phyloP scores from a whole-genome alignment of 2,888 invertebrate species.

The Epinotia ramella region DNA sequence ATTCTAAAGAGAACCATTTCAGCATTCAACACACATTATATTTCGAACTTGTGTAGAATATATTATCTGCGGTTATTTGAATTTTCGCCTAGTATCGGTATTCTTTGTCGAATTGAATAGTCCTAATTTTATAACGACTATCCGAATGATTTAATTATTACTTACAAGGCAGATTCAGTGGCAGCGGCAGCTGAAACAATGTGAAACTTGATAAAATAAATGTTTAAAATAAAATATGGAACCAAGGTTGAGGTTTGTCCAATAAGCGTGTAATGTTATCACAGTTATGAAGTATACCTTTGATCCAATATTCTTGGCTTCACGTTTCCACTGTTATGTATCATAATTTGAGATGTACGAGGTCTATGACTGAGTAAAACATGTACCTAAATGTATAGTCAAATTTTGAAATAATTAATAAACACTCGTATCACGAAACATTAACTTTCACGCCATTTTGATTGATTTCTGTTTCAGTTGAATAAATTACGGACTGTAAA shows the following conservation, averaged over 20 bases:
- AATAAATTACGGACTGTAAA: neutral
- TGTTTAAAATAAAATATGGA: no score
- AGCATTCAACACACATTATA: conserved; percentile 50
- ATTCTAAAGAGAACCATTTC: conserved; percentile 56
- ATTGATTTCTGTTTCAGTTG: neutral
- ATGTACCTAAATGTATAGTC: neutral
- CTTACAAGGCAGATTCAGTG: no score
- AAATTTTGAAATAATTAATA: neutral
- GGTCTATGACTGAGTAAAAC: neutral
- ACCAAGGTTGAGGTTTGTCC: no score
- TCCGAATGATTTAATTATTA: neutral
- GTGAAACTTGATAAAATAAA: no score
- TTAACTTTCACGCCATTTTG: neutral
- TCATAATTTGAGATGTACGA: neutral
- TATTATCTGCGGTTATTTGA: conserved; percentile 49
- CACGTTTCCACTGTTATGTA: no score
- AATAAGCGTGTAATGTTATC: no score
- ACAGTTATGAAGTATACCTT: no score
- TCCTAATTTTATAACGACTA: neutral
- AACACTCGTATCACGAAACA: neutral
- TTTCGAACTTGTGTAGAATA: conserved; percentile 49
- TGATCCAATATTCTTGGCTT: no score
- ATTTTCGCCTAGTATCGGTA: conserved; percentile 29
- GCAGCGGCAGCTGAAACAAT: no score
- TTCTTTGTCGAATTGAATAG: conserved; percentile 31